Evolutionary conservation across 2,113 vertebrate genomes (phyloP).

Genomic region (Echinops telfairi): DNA sequence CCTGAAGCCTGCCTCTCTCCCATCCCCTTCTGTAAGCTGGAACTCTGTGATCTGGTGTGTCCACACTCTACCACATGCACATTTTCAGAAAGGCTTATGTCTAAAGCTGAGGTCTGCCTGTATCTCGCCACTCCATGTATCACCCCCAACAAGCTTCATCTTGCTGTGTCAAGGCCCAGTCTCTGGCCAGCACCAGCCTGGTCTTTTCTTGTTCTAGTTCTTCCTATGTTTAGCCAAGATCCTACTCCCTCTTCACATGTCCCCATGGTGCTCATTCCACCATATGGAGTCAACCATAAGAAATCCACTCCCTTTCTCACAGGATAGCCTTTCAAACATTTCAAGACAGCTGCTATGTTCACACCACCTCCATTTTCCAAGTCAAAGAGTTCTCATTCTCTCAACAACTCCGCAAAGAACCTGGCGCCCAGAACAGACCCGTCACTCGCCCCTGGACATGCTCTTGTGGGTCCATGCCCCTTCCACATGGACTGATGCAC

Average conservation of each 20-base stretch:
- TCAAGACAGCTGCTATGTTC: neutral
- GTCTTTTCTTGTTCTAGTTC: neutral
- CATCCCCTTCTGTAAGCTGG: too few species aligned
- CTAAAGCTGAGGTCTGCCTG: too few species aligned
- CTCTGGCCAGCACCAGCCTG: too few species aligned
- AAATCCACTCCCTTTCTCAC: conserved; percentile 2
- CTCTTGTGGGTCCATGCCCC: neutral
- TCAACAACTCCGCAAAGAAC: neutral
- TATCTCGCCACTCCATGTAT: too few species aligned
- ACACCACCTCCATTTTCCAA: neutral
- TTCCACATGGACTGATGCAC: neutral
- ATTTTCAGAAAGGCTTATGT: too few species aligned
- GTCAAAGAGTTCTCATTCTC: neutral
- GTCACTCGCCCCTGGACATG: too few species aligned
- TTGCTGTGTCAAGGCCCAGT: too few species aligned
- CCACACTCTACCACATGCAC: too few species aligned
- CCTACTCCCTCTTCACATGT: neutral
- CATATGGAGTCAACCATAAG: neutral
- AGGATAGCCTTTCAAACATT: neutral
- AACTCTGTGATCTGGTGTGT: too few species aligned
- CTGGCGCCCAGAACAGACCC: neutral
- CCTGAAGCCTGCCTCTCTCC: too few species aligned
- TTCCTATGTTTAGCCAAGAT: neutral
- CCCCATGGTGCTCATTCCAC: neutral
- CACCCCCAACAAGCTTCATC: too few species aligned